phyloP scores from a whole-genome alignment of 64 coral and sea anemone species.

The Astreopora myriophthalma region DNA sequence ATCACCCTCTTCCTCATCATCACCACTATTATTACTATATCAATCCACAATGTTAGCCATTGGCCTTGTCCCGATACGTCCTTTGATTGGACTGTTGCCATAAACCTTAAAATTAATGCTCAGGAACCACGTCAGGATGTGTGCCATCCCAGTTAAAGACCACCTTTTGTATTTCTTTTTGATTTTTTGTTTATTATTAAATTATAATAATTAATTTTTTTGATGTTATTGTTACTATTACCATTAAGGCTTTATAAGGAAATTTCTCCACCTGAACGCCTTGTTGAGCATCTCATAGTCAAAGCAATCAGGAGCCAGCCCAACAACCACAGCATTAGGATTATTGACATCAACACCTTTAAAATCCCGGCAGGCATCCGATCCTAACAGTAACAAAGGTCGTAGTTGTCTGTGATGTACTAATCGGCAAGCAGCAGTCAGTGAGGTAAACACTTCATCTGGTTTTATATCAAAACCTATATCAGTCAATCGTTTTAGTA shows the following conservation, averaged over 20 bases:
- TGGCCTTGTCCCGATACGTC: too few relatives aligned
- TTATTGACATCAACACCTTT: constrained; percentile 65
- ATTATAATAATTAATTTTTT: too few relatives aligned
- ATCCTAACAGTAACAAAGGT: constrained; percentile 74
- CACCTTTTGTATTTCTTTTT: too few relatives aligned
- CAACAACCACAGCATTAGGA: constrained; percentile 91
- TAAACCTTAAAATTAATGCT: too few relatives aligned
- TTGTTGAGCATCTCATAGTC: constrained; percentile 87
- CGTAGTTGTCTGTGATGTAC: constrained; percentile 67
- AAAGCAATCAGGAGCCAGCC: constrained; percentile 89
- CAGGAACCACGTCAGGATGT: too few relatives aligned
- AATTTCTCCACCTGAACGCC: constrained; percentile 74
- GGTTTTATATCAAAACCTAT: constrained; percentile 89
- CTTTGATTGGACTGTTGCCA: too few relatives aligned
- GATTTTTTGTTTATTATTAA: too few relatives aligned
- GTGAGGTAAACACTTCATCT: constrained; percentile 91
- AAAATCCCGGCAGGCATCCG: constrained; percentile 83
- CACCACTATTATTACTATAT: too few relatives aligned
- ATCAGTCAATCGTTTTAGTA: constrained; percentile 61
- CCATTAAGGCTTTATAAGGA: neutral
- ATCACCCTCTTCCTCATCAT: too few relatives aligned
- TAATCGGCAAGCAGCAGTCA: constrained; percentile 82
- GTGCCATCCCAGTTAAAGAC: too few relatives aligned
- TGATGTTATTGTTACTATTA: neutral
- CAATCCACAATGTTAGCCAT: too few relatives aligned